phyloP scores from a whole-genome alignment of 2,797 vertebrate genomes.

The Carapus acus region DNA sequence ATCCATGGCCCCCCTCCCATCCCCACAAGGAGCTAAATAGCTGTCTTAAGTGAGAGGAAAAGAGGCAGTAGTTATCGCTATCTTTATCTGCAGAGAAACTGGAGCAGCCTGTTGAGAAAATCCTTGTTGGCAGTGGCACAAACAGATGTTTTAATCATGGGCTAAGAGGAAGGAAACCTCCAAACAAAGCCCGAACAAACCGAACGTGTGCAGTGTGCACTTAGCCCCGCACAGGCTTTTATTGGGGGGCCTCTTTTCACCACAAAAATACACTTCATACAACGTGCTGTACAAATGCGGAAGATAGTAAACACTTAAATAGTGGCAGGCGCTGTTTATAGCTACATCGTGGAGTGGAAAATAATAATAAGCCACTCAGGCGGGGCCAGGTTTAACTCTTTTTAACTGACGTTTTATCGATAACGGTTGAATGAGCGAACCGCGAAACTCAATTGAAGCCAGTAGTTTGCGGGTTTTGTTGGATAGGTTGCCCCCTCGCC shows the following conservation, averaged over 20 bases:
- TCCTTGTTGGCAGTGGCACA: constrained; percentile 38
- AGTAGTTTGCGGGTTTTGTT: too few species aligned
- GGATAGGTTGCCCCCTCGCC: too few species aligned
- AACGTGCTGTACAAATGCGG: neutral
- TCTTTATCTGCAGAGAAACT: constrained; percentile 42
- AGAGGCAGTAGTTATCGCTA: constrained; percentile 35
- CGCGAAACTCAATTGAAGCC: too few species aligned
- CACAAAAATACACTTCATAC: neutral
- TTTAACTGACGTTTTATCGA: neutral
- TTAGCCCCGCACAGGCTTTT: neutral
- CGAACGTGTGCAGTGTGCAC: constrained; percentile 16
- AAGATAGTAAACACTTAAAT: neutral
- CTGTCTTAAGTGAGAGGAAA: constrained; percentile 42
- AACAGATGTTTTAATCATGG: constrained; percentile 53
- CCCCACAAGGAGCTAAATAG: constrained; percentile 14
- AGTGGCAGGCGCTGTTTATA: neutral
- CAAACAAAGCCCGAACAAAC: constrained; percentile 35
- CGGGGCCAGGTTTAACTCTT: too few species aligned
- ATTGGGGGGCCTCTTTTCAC: constrained; percentile 8
- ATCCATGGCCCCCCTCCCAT: constrained; percentile 34
- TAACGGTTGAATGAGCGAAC: neutral
- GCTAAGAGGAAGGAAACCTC: constrained; percentile 54
- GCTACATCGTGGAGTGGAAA: neutral
- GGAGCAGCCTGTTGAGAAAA: neutral
- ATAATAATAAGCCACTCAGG: neutral